Evolutionary conservation across 2,113 vertebrate species (phyloP).

Genomic region (Gambusia affinis): DNA sequence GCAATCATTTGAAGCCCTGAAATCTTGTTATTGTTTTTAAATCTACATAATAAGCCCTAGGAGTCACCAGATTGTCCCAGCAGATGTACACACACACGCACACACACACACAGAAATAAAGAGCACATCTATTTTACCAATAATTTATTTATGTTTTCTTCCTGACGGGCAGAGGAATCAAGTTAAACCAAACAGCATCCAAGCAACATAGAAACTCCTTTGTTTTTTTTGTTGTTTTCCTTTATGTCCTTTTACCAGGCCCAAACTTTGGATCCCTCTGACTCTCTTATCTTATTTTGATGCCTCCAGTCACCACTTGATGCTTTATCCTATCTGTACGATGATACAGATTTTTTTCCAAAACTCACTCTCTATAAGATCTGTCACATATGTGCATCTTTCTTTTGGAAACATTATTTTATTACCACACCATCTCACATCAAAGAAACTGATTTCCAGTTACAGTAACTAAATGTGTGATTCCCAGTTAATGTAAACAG

Average conservation of each 20-base stretch:
- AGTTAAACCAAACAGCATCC: background rate
- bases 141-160: background rate
- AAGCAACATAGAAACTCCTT: constrained; percentile 10
- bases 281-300: background rate
- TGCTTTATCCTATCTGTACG: background rate
- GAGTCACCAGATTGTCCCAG: background rate
- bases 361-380: background rate
- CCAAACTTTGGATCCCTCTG: background rate
- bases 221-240: background rate
- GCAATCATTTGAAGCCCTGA: background rate
- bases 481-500: too few species aligned
- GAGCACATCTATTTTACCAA: background rate
- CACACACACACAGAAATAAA: too few species aligned
- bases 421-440: too few species aligned
- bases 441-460: too few species aligned
- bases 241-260: background rate
- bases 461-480: too few species aligned
- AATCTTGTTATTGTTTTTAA: background rate
- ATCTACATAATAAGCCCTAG: background rate
- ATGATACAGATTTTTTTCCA: background rate
- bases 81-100: background rate
- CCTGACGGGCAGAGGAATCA: background rate
- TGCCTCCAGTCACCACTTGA: background rate
- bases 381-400: background rate
- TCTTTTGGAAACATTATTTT: background rate